These are phyloP conservation scores for Pycnomerus fuliginosus DNA, from an alignment of 2,888 invertebrate species.

Conservation along the genomic window DNA sequence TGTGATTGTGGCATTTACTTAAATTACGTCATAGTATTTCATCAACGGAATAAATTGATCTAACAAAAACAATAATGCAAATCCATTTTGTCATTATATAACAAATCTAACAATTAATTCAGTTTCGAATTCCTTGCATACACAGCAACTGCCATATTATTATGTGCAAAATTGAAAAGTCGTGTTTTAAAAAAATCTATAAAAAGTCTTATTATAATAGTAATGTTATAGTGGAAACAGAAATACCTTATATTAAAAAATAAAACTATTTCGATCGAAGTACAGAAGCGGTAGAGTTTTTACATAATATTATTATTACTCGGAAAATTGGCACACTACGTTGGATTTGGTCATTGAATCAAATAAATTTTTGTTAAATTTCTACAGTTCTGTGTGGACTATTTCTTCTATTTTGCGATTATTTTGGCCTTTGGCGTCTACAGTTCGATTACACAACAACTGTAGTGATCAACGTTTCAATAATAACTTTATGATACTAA, in stretches of 20 bases:
- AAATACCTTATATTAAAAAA: neutral
- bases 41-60: neutral
- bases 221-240: neutral
- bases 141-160: too few species aligned
- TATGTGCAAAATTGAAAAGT: too few species aligned
- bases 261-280: too few species aligned
- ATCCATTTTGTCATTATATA: neutral
- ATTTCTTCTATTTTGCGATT: too few species aligned
- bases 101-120: neutral
- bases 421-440: too few species aligned
- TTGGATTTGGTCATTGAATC: conserved; percentile 20
- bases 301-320: neutral
- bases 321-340: conserved; percentile 26
- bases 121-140: too few species aligned
- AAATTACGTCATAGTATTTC: conserved; percentile 1
- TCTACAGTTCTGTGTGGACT: too few species aligned
- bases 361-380: neutral
- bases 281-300: too few species aligned
- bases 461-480: conserved; percentile 8
- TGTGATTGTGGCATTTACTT: conserved; percentile 44
- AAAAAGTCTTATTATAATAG: too few species aligned
- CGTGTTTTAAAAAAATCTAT: too few species aligned
- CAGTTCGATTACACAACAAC: too few species aligned
- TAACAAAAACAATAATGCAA: neutral
- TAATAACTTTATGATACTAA: conserved; percentile 1